Base-by-base conservation (phyloP, 2,888 invertebrate species). In the Erpobdella octoculata region DNA sequence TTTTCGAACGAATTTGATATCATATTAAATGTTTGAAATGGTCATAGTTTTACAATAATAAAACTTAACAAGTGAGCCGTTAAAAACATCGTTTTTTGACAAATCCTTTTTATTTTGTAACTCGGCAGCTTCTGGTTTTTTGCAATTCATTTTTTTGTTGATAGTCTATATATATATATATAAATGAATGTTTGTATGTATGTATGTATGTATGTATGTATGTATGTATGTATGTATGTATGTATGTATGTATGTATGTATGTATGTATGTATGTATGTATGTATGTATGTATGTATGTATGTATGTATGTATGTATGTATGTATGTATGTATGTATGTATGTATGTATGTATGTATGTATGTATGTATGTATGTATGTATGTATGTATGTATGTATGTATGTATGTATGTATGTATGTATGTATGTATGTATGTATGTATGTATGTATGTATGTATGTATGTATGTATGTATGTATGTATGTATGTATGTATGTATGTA, bases 161-260 rank as follows among this genome's bases (percentile, higher is more conserved):
- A n/a, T n/a, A n/a, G n/a, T n/a, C n/a, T n/a, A n/a, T n/a, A n/a
- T n/a, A n/a, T n/a, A n/a, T n/a, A n/a, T n/a, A n/a, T n/a, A n/a
- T n/a, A n/a, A n/a, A n/a, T n/a, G n/a, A n/a, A n/a, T n/a, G n/a
- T n/a, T n/a, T n/a, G n/a, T n/a, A n/a, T n/a, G n/a, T n/a, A n/a
- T n/a, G n/a, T n/a, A 36, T 48, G 58, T 69, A 53, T 70, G 53
- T 69, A 36, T 70, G 62, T 72, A 70, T 69, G 41, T 70, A 59
- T 67, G 65, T 67, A 67, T 41, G 65, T 67, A 46, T 67, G 65
- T 71, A 67, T 71, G 65, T 71, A 46, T 71, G 31, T 67, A 67
- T 71, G 65, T 71, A 46, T 71, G 46, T 71, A 66, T 71, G 65
- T 71, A 41, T 71, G 46, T 71, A 66, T 71, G 65, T 71, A 41